Evolutionary conservation across 2,797 vertebrate species (phyloP).

Genomic region (Picus viridis): DNA sequence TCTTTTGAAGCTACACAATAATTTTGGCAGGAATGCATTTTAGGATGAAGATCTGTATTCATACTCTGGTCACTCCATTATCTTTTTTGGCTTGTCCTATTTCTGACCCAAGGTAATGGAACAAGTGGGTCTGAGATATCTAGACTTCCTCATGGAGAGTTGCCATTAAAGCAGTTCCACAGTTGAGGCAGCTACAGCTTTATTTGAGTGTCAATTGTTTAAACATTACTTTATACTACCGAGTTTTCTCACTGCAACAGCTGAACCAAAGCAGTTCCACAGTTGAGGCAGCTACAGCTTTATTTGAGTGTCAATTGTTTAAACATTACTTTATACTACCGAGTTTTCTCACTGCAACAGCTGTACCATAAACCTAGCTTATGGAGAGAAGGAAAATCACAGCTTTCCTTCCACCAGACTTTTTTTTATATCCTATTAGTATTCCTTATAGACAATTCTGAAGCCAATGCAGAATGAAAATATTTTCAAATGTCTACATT

Average conservation of each 20-base stretch:
- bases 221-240: neutral
- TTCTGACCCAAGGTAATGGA: neutral
- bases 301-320: neutral
- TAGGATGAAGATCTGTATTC: neutral
- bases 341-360: neutral
- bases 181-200: neutral
- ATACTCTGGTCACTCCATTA: neutral
- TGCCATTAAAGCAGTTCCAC: neutral
- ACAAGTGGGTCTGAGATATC: neutral
- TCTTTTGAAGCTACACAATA: neutral
- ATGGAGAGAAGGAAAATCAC: neutral
- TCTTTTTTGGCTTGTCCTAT: neutral
- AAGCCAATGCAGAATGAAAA: neutral
- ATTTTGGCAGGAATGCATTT: neutral
- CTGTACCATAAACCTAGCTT: neutral
- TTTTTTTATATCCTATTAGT: neutral
- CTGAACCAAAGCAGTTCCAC: neutral
- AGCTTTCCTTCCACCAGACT: neutral
- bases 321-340: neutral
- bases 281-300: neutral
- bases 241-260: neutral
- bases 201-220: neutral
- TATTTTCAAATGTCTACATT: neutral
- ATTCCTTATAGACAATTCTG: neutral
- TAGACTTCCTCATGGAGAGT: neutral